Evolutionary conservation across 1,140 invertebrate genomes (phyloP).

Genomic region (Camponotus vicinus): DNA sequence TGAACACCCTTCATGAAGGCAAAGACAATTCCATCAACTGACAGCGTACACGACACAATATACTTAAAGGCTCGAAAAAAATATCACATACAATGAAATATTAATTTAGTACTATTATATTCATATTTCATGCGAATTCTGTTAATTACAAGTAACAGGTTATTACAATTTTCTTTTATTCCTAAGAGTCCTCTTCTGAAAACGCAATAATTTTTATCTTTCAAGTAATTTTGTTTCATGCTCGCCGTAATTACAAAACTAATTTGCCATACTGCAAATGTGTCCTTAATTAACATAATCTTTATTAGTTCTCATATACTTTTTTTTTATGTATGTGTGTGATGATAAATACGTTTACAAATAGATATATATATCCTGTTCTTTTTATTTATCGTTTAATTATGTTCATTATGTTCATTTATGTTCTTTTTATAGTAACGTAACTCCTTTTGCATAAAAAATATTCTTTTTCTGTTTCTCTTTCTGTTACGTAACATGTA

Average conservation of each 20-base stretch:
- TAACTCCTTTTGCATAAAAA: neutral
- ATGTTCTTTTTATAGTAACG: too few relatives aligned
- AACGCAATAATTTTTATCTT: neutral
- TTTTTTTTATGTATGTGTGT: neutral
- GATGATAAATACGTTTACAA: too few relatives aligned
- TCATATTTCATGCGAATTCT: too few relatives aligned
- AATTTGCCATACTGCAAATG: neutral
- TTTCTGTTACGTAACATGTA: neutral
- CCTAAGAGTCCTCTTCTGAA: neutral
- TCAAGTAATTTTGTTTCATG: neutral
- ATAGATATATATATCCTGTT: too few relatives aligned
- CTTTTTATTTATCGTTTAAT: too few relatives aligned
- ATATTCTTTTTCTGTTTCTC: neutral
- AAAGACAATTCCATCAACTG: constrained; percentile 5
- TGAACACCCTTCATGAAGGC: neutral
- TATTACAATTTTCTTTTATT: neutral
- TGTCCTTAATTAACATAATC: neutral
- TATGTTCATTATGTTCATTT: too few relatives aligned
- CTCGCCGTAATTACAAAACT: neutral
- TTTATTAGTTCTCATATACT: neutral
- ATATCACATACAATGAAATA: neutral
- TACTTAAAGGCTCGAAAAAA: neutral
- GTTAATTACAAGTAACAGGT: neutral
- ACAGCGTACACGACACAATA: neutral
- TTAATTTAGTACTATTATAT: constrained; percentile 5